Conservation (phyloP, 2,888 invertebrate species). For the Cordilura impudica region DNA sequence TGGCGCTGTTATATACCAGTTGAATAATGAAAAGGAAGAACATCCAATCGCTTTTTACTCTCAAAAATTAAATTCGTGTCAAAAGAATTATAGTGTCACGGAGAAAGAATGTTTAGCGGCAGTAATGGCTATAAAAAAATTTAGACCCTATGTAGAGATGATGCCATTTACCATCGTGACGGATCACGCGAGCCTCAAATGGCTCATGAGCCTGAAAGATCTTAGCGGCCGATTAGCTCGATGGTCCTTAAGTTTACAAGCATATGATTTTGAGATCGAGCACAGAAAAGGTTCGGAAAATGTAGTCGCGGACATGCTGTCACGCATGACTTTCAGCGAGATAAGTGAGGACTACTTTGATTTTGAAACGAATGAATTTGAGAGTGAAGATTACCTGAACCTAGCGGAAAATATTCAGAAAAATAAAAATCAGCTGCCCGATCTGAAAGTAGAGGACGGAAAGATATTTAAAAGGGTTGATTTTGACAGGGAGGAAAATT, state of each 20-base stretch:
- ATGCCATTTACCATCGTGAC: too few species aligned
- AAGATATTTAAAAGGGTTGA: too few species aligned
- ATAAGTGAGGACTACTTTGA: too few species aligned
- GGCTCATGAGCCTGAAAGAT: slow-evolving; percentile 24
- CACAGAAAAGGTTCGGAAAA: slow-evolving; percentile 17
- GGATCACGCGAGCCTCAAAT: slow-evolving; percentile 8
- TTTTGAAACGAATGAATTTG: too few species aligned
- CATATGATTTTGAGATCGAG: slow-evolving; percentile 4
- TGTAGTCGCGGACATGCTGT: not conserved
- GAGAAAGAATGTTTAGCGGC: slow-evolving; percentile 43
- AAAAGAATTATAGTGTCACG: slow-evolving; percentile 1
- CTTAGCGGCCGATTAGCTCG: slow-evolving; percentile 10
- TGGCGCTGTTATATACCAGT: slow-evolving; percentile 1
- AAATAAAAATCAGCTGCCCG: too few species aligned
- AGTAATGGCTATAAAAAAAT: too few species aligned
- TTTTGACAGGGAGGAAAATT: too few species aligned
- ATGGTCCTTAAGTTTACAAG: slow-evolving; percentile 30
- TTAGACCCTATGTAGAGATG: too few species aligned
- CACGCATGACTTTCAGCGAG: too few species aligned
- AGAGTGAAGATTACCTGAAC: too few species aligned
- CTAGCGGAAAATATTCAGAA: too few species aligned
- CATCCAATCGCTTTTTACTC: slow-evolving; percentile 20
- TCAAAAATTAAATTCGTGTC: slow-evolving; percentile 10
- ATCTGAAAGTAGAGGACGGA: too few species aligned
- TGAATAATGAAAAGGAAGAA: slow-evolving; percentile 5